Evolutionary conservation across 2,888 invertebrate genomes (phyloP), one percentile per base, ranked within the genome.

Genomic region (Pyrocoelia pectoralis): DNA sequence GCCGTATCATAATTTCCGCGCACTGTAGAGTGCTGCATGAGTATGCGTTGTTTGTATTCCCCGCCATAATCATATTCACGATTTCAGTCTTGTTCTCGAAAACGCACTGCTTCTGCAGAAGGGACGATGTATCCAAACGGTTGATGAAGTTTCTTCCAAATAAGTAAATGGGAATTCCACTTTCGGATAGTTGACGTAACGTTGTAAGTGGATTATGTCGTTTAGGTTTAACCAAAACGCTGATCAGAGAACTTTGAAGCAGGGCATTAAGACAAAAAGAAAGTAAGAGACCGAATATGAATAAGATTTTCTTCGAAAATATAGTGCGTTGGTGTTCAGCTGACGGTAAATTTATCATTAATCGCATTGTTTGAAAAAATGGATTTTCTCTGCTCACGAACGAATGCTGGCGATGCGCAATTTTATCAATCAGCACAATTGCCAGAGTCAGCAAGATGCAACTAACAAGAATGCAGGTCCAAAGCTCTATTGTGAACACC

Each of bases 1-100:
- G 9, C n/a, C 33, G 10, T 9, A 19, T 2, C 1, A 40, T 33
- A 14, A 40, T 41, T 4, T 17, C 18, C 13, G 62, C 57, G 3
- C 15, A 24, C 3, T 14, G 33, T 1, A 14, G 17, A 2, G 52
- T 52, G 14, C 8, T 19, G 10, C 56, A 17, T 9, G 4, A 49
- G 12, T 61, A 61, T 3, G 28, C 61, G 29, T 33, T 43, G 13
- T 24, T 46, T 13, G 13, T 1, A 19, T 56, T 56, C 19, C 56
- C 56, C 2, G 10, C 8, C 17, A 56, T 3, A 4, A 56, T 24
- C 4, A 13, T 9, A 1, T 33, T 1, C 12, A 13, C 1, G 2
- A 56, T 19, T 1, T 51, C 15, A 9, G 15, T 24, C n/a, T n/a
- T n/a, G n/a, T n/a, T n/a, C n/a, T n/a, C n/a, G n/a, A n/a, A n/a